A percentile compares a stretch with the other conserved stretches of the same genome.
Evolutionary conservation across 2,888 invertebrate species (phyloP).

Genomic region (Stegana nigrithorax): DNA sequence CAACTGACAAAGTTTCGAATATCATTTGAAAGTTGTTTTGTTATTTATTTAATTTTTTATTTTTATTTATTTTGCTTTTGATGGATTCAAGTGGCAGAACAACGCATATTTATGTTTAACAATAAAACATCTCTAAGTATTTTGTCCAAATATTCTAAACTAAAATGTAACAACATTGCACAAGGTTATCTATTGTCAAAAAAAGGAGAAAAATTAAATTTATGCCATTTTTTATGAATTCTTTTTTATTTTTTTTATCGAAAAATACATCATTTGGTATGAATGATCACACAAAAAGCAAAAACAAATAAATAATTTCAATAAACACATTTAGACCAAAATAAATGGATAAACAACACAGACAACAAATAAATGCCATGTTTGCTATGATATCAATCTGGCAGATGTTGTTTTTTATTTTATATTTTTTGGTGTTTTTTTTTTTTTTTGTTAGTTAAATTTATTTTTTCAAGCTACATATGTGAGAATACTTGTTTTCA

Average conservation of each 20-base stretch:
- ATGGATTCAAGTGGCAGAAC: too few species aligned
- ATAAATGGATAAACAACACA: not conserved
- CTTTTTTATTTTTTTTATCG: not conserved
- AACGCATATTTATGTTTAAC: too few species aligned
- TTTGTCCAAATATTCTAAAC: too few species aligned
- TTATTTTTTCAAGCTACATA: too few species aligned
- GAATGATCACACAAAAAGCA: not conserved
- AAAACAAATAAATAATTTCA: not conserved
- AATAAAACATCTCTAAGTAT: too few species aligned
- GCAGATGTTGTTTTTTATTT: too few species aligned
- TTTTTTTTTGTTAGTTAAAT: too few species aligned
- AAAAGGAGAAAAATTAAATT: not conserved
- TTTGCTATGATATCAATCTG: too few species aligned
- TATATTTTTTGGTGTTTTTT: too few species aligned
- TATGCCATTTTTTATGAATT: not conserved
- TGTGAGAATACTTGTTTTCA: too few species aligned
- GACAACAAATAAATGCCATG: not conserved
- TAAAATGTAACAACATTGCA: not conserved
- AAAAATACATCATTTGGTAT: not conserved
- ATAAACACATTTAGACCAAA: not conserved
- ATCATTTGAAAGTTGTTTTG: conserved; percentile 4
- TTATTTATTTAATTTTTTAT: too few species aligned
- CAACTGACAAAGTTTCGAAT: not conserved
- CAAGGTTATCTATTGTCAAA: not conserved
- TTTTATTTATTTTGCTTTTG: too few species aligned